Base-by-base conservation (phyloP, 2,888 invertebrate genomes). In the Spilosoma lubricipeda region DNA sequence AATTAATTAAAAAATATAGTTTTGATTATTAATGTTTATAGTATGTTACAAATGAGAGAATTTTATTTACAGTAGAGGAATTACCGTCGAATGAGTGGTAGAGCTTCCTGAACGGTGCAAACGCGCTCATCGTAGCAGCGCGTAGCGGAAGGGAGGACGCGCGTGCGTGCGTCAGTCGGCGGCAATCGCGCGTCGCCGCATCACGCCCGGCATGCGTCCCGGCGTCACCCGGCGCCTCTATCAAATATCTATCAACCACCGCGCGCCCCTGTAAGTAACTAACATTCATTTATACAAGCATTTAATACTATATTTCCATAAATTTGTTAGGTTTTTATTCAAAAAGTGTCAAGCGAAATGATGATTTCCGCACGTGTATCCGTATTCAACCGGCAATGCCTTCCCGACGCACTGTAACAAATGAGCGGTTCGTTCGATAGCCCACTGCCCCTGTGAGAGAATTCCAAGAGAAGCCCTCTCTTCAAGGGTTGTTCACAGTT, bases 401-500 rank as follows among this genome's bases (percentile, higher is more conserved):
- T 91, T 87, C 85, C 85, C 90, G 90, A 91, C 93, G 92, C 93
- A 92, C 90, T 82, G 88, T 92, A 91, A 93, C 93, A 93, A 94
- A 93, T 94, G 93, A 94, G 90, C 91, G 93, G 90, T 92, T 90
- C 93, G 94, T 94, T 95, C 95, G 92, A 95, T 95, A 95, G 94
- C 95, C 95, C 94, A 95, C 92, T 95, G 95, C 95, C 95, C 95
- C 95, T 95, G 93, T 95, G 90, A 95, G 93, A 92, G 92, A 89
- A 89, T 91, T 91, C 89, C 88, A 89, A 92, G 91, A 82, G 83
- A 85, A 66, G 81, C 84, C 81, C 85, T 85, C 82, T 69, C 77
- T 87, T 92, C 90, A 94, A 94, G 94, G 94, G 93, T 93, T 93
- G 92, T 89, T 88, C 89, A 91, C 88, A 91, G 81, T 83, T 86